Percentiles rank a stretch among this genome's conserved stretches.
These are phyloP conservation scores for Brachyrhaphis roseni DNA, from an alignment of 2,797 vertebrate genomes.

Conservation along the genomic window DNA sequence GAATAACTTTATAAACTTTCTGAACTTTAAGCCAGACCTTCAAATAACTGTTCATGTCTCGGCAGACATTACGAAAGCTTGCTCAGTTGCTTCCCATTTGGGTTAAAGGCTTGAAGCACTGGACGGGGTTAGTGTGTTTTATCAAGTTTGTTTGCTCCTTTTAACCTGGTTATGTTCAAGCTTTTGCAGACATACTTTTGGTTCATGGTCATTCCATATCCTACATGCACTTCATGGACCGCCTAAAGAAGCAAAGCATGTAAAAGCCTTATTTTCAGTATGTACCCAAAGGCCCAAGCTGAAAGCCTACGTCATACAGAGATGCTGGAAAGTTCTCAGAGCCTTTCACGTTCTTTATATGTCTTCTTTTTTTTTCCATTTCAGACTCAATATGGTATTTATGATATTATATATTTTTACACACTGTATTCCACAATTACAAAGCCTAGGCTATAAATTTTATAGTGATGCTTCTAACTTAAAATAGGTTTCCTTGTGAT, in stretches of 20 bases:
- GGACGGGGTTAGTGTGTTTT: constrained; percentile 56
- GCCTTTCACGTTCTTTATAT: background rate
- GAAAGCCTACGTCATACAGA: constrained; percentile 38
- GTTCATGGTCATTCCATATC: constrained; percentile 30
- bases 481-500: background rate
- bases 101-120: constrained; percentile 67
- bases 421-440: background rate
- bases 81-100: constrained; percentile 56
- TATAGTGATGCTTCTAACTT: too few relatives aligned
- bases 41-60: constrained; percentile 75
- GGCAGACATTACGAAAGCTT: constrained; percentile 70
- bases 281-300: constrained; percentile 62
- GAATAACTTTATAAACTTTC: background rate
- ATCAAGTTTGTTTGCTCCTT: constrained; percentile 17
- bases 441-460: background rate
- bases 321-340: constrained; percentile 15
- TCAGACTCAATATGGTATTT: constrained; percentile 10
- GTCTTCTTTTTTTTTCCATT: constrained; percentile 7
- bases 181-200: constrained; percentile 20
- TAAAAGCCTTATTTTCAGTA: constrained; percentile 46
- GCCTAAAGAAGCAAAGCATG: constrained; percentile 59
- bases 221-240: constrained; percentile 63
- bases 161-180: constrained; percentile 28
- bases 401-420: background rate
- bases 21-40: constrained; percentile 61